Evolutionary conservation across 2,113 vertebrate species (phyloP).

Genomic region (Syngnathus scovelli): DNA sequence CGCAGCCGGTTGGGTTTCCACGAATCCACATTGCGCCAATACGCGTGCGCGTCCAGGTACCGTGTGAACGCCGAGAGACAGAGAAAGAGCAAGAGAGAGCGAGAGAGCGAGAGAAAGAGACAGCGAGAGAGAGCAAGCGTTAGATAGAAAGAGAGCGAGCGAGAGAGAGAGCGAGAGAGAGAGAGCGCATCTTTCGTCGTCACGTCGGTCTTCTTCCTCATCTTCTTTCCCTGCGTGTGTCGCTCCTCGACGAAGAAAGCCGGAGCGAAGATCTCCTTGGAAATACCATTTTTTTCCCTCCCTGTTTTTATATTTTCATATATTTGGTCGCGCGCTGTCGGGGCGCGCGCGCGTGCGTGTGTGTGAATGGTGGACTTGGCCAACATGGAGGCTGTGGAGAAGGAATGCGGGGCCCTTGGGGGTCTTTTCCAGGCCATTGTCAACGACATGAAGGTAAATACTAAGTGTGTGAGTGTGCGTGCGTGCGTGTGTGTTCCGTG

Average conservation of each 20-base stretch:
- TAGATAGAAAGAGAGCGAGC: constrained; percentile 11
- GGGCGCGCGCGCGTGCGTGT: constrained; percentile 52
- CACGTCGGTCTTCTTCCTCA: constrained; percentile 8
- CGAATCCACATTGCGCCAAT: constrained; percentile 55
- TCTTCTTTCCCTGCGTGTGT: constrained; percentile 8
- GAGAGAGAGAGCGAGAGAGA: constrained; percentile 20
- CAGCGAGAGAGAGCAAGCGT: constrained; percentile 5
- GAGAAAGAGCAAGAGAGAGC: neutral
- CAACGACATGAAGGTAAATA: constrained; percentile 73
- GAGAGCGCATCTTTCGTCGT: constrained; percentile 34
- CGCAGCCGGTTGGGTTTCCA: neutral
- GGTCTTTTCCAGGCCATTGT: constrained; percentile 67
- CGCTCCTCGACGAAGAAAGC: constrained; percentile 13
- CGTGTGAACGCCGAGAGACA: constrained; percentile 22
- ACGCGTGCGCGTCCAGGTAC: constrained; percentile 44
- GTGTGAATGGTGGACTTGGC: constrained; percentile 68
- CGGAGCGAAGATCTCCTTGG: constrained; percentile 35
- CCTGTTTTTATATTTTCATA: constrained; percentile 14
- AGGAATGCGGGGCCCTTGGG: constrained; percentile 69
- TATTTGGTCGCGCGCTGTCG: constrained; percentile 53
- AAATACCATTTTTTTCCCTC: constrained; percentile 26
- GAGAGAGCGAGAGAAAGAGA: constrained; percentile 23
- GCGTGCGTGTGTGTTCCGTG: neutral
- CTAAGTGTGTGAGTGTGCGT: neutral
- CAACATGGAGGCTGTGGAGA: constrained; percentile 68